Percentiles rank a stretch among this genome's conserved stretches.
Evolutionary conservation across 2,113 vertebrate species (phyloP).

Genomic region (Oceanodroma tethys): DNA sequence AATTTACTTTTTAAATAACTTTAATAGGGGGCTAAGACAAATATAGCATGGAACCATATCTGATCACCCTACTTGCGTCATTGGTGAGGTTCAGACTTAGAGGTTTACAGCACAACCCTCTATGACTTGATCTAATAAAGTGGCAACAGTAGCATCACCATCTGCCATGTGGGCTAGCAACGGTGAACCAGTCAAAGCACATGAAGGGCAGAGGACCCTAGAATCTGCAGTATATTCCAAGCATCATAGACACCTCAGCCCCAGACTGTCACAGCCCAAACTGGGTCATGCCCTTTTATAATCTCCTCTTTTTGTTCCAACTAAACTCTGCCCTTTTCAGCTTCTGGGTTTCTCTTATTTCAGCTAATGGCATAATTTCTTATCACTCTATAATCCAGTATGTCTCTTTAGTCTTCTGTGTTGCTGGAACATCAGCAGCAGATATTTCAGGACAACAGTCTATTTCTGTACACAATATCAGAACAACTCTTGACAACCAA

Average conservation of each 20-base stretch:
- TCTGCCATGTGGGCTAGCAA: not conserved
- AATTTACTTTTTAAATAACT: not conserved
- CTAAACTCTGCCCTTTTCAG: not conserved
- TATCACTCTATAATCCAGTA: not conserved
- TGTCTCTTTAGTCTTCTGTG: not conserved
- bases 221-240: not conserved
- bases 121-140: not conserved
- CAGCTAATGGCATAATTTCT: not conserved
- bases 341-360: not conserved
- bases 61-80: not conserved
- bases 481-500: not conserved
- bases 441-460: not conserved
- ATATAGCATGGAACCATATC: fast-evolving
- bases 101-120: not conserved
- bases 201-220: not conserved
- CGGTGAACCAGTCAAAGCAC: not conserved
- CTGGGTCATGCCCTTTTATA: not conserved
- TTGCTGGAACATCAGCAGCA: not conserved
- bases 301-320: not conserved
- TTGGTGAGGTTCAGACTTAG: fast-evolving
- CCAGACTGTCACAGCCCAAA: not conserved
- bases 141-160: not conserved
- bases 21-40: not conserved
- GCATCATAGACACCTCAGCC: not conserved
- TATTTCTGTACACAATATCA: not conserved